Evolutionary conservation across 1,140 invertebrate species (phyloP), one percentile per base, ranked within the genome.

Genomic region (Pectinophora gossypiella): DNA sequence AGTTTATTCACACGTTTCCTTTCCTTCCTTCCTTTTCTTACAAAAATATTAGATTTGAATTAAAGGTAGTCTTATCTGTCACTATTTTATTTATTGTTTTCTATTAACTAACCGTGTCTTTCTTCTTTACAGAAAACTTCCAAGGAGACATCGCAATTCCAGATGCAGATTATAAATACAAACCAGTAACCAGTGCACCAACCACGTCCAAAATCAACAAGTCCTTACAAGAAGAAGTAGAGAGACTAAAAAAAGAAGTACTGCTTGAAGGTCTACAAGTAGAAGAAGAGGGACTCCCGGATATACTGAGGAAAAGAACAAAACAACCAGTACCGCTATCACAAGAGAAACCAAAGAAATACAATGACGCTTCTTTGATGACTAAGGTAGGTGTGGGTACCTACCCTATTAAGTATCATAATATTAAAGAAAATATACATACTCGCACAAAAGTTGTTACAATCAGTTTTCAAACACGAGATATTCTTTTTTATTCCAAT

Each of bases 81-180:
- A n/a, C n/a, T n/a, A n/a, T n/a, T n/a, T n/a, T n/a, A n/a, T n/a
- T n/a, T n/a, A n/a, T 3, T 7, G n/a, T n/a, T n/a, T n/a, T n/a
- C 1, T 32, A 32, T 1, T 32, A 32, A 32, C 27, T 2, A 2
- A 32, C n/a, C n/a, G 27, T 15, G 6, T 40, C 16, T 52, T 58
- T 73, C 49, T 66, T 80, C 43, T n/a, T 59, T 71, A 27, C 88
- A 96, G 95, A 89, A 62, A 93, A 90, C 13, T 96, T 95, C 64
- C 88, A 93, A 77, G 94, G 94, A 2, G 95, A 96, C 69, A 95
- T 96, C 40, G 94, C 95, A 0, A 83, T 96, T 55, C 90, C 94
- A 19, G 91, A 94, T 45, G 79, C 89, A 19, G 87, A 91, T 55
- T 91, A 90, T 56, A 87, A 91, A 44, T 87, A 79, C 56, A 84